Evolutionary conservation across 2,888 invertebrate genomes (phyloP), one percentile per base, ranked within the genome.

Genomic region (Mythimna pallens): DNA sequence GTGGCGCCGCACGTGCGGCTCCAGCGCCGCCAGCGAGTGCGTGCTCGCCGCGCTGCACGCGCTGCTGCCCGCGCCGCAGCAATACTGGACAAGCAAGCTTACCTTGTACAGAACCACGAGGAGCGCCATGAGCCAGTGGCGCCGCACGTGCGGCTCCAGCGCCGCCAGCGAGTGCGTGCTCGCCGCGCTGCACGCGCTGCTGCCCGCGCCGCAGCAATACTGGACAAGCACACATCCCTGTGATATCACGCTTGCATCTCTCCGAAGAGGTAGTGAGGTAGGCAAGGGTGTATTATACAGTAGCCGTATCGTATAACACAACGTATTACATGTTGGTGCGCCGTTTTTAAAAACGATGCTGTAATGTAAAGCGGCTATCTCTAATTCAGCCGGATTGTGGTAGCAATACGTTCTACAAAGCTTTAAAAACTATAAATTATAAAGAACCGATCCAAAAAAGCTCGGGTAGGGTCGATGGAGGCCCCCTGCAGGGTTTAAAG

Each of bases 61-160:
- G 0, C 64, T 80, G 78, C 57, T 75, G 9, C 88, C 88, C 0
- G 89, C 87, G 91, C 97, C 90, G 74, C 90, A 88, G 82, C 93
- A 93, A 83, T 92, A 94, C 94, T 95, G 85, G 0, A 3, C 57
- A 3, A 59, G 0, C 17, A 14, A 25, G 9, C 34, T 50, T 93
- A 99, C 99, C 97, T 99, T 99, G 91, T 99, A 99, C 1, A 99
- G 96, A 70, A 99, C 97, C 20, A 99, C 99, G 20, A 99, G 97
- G 30, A 99, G 94, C 1, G 99, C 97, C 97, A 98, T 98, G 22
- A 99, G 97, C 99, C 99, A 99, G 84, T 98, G 98, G 58, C 98
- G 97, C 6, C 99, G 96, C 17, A 98, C 97, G 90, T 99, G 98
- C 0, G 99, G 97, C 91, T 99, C 98, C 75, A 99, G 95, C 84